phyloP scores from a whole-genome alignment of 2,113 vertebrate genomes.

The Petromus typicus region DNA sequence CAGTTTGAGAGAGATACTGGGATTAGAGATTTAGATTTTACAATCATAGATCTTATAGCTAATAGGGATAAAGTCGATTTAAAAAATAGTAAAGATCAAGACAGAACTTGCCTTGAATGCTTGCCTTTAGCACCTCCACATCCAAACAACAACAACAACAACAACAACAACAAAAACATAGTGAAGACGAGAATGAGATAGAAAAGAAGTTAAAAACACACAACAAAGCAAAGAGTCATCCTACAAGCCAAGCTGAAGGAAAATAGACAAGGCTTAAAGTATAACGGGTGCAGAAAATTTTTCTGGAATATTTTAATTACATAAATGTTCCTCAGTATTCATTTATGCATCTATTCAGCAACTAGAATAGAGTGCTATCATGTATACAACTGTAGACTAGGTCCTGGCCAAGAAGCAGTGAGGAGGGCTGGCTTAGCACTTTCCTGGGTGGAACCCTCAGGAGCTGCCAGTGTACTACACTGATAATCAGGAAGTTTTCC shows the following conservation, averaged over 20 bases:
- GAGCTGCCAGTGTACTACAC: neutral
- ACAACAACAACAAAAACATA: neutral
- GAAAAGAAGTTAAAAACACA: neutral
- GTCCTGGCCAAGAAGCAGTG: neutral
- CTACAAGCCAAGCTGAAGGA: neutral
- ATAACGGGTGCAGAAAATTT: neutral
- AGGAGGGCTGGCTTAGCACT: neutral
- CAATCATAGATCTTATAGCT: neutral
- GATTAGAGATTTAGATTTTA: neutral
- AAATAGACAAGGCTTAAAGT: neutral
- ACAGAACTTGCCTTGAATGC: neutral
- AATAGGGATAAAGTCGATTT: neutral
- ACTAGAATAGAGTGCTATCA: neutral
- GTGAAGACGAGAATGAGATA: neutral
- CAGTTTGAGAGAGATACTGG: neutral
- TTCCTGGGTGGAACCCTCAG: neutral
- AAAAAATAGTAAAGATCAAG: neutral
- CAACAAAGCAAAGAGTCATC: neutral
- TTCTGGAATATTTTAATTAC: neutral
- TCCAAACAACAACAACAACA: neutral
- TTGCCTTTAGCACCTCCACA: neutral
- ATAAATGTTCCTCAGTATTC: neutral
- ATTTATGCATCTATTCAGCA: neutral
- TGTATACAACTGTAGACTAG: neutral
- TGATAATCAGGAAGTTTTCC: neutral